These are phyloP conservation scores for Trichosurus vulpecula DNA, from an alignment of 2,797 vertebrate genomes.

Conservation along the genomic window DNA sequence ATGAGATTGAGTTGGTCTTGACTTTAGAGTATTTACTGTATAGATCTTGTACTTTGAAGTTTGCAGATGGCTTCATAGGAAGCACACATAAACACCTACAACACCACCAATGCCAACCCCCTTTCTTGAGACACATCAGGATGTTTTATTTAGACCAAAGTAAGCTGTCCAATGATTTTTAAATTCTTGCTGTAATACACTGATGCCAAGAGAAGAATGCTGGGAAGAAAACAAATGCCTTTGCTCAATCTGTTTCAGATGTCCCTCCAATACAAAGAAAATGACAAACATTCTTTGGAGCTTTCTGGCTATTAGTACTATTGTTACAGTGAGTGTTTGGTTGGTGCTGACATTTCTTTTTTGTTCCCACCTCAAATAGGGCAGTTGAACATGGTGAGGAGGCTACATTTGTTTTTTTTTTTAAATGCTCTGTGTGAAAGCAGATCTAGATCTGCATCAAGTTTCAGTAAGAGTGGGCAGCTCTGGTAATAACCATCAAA, in stretches of 20 bases:
- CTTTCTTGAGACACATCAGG: not conserved
- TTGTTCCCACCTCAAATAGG: conserved; percentile 51
- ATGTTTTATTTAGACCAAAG: not conserved
- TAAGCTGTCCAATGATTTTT: conserved; percentile 25
- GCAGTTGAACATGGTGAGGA: conserved; percentile 15
- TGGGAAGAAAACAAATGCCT: conserved; percentile 30
- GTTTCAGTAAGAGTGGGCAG: conserved; percentile 38
- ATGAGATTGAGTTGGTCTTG: not conserved
- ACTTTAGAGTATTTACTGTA: conserved; percentile 14
- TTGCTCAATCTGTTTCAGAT: conserved; percentile 4
- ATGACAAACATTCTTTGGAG: not conserved
- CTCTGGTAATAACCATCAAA: conserved; percentile 19
- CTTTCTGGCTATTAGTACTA: conserved; percentile 41
- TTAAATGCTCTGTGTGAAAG: not conserved
- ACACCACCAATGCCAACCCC: not conserved
- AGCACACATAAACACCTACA: not conserved
- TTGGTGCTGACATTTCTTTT: conserved; percentile 51
- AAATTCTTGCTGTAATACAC: conserved; percentile 3
- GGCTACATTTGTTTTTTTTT: conserved; percentile 65
- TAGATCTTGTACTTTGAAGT: conserved; percentile 18
- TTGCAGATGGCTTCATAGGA: conserved; percentile 50
- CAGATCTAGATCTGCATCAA: conserved; percentile 6
- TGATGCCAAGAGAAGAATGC: not conserved
- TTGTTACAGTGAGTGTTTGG: conserved; percentile 12
- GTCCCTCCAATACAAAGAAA: conserved; percentile 47